Evolutionary conservation across 2,113 vertebrate species (phyloP).

Genomic region (Mobula birostris): DNA sequence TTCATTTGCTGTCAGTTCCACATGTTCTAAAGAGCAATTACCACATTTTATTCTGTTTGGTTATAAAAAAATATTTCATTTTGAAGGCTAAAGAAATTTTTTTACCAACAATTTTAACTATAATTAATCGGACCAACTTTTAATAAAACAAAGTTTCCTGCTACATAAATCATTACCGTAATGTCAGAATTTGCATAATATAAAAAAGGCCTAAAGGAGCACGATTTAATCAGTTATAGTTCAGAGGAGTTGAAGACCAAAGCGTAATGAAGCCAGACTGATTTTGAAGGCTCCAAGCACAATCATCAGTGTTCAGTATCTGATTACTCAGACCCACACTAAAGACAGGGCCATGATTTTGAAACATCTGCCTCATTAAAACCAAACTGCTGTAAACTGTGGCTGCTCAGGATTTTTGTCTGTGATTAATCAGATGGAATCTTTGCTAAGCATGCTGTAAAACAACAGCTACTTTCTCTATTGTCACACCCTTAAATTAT

Average conservation of each 20-base stretch:
- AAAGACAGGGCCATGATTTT: neutral
- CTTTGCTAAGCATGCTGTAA: too few relatives aligned
- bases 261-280: neutral
- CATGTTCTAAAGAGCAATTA: neutral
- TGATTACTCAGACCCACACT: neutral
- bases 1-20: neutral
- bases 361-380: neutral
- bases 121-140: neutral
- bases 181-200: neutral
- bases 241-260: neutral
- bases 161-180: neutral
- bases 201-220: neutral
- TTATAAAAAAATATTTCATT: neutral
- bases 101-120: neutral
- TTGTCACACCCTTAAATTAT: too few relatives aligned
- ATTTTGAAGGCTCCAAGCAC: neutral
- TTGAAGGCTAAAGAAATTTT: neutral
- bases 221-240: neutral
- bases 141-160: conserved; percentile 1
- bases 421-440: too few relatives aligned
- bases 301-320: neutral
- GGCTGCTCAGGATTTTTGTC: too few relatives aligned
- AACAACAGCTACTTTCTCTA: too few relatives aligned
- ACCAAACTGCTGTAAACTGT: neutral
- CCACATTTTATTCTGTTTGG: neutral